Conservation (phyloP, 1,140 invertebrate species). For the Drosophila pectinifera region DNA sequence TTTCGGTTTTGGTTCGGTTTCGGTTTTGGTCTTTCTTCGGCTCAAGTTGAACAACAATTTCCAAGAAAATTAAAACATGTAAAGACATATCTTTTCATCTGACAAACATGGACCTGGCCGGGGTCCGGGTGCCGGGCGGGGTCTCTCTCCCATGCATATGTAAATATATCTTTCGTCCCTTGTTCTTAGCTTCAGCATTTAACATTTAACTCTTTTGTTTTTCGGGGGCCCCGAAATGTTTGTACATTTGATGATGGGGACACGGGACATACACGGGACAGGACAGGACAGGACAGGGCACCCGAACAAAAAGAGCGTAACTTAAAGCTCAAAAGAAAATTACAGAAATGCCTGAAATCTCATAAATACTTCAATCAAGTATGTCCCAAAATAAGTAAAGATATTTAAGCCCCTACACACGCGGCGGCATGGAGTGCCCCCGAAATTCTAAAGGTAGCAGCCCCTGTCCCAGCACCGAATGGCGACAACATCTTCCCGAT, state of each 20-base stretch:
- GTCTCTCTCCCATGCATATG: conserved; percentile 50
- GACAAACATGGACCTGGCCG: conserved; percentile 70
- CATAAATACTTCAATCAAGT: conserved; percentile 84
- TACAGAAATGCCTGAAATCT: conserved; percentile 81
- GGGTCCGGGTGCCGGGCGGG: no score
- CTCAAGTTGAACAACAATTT: conserved; percentile 79
- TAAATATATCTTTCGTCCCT: conserved; percentile 51
- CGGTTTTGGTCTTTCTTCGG: conserved; percentile 32
- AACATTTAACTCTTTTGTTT: conserved; percentile 40
- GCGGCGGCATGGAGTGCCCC: conserved; percentile 17
- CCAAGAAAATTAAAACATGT: conserved; percentile 83
- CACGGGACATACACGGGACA: not conserved
- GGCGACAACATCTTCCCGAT: conserved; percentile 61
- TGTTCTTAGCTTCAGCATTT: conserved; percentile 27
- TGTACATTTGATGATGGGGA: conserved; percentile 43
- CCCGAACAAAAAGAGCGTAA: conserved; percentile 36
- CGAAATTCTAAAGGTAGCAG: conserved; percentile 41
- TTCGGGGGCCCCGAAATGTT: conserved; percentile 23
- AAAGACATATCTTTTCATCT: conserved; percentile 83
- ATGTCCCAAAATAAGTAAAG: conserved; percentile 83
- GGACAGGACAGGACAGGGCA: conserved; percentile 1
- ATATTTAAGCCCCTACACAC: conserved; percentile 72
- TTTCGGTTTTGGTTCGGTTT: conserved; percentile 36
- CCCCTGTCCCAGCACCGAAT: conserved; percentile 22
- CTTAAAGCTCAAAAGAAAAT: conserved; percentile 78